Base-by-base conservation (phyloP, 2,888 invertebrate genomes). In the Tipula unca region DNA sequence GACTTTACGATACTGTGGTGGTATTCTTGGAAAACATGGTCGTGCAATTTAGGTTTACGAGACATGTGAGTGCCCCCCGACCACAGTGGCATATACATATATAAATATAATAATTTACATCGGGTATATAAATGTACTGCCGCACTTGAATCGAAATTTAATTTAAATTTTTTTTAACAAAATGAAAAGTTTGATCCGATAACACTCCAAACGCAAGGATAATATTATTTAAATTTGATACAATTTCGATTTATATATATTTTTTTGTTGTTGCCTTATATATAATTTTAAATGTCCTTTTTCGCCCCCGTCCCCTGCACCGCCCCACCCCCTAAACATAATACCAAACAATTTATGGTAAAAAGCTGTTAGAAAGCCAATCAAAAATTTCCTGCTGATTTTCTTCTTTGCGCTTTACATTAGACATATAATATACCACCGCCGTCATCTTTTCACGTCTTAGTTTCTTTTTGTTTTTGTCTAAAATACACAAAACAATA, bases 141-240 rank as follows among this genome's bases (percentile, higher is more conserved):
- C 13, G 14, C 69, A 69, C 69, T 69, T 69, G 69, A 69, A 69
- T 69, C 25, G 69, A 69, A 69, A 69, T 69, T 69, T 69, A 69
- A 69, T 69, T 69, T 69, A 69, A 69, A 69, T 25, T 25, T 69
- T 69, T 25, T 1, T 25, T 10, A 69, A 48, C n/a, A n/a, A 69
- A 69, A 25, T 10, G 25, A 69, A 69, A 69, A 69, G 69, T 69
- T 69, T 69, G 69, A 69, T 69, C 69, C 69, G 69, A 69, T n/a
- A 69, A 69, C 69, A 25, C 69, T 69, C 69, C 25, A 69, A 20
- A 25, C n/a, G 17, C 25, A 69, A 69, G 69, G 69, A 69, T 69
- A 69, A 69, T 69, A 69, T 69, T 69, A 69, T 69, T 69, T 69
- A 69, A 69, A 69, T 69, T 20, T 69, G 69, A 69, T 69, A 69